Percentiles rank a stretch among this genome's conserved stretches.
These are phyloP conservation scores for Oreocharis arfaki DNA, from an alignment of 2,113 vertebrate species.

Conservation along the genomic window DNA sequence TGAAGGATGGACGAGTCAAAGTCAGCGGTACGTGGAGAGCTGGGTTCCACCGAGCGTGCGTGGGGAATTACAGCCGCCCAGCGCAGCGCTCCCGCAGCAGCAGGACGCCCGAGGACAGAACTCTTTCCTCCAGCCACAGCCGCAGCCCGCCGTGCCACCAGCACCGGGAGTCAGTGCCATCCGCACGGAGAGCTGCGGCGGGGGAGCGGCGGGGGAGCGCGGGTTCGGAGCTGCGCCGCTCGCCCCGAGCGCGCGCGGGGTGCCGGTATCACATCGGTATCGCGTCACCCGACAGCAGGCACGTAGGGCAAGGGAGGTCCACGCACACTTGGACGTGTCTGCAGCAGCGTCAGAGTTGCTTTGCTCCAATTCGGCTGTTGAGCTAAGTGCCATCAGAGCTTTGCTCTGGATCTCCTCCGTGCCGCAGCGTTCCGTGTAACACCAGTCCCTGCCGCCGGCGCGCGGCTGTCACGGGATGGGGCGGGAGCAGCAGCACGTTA, in stretches of 20 bases:
- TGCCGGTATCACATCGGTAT: accelerated
- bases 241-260: neutral
- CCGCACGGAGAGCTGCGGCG: accelerated
- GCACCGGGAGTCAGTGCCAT: accelerated
- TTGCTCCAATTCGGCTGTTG: neutral
- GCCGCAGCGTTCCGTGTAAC: neutral
- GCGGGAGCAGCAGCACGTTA: accelerated
- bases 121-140: neutral
- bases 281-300: too few species aligned
- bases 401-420: neutral
- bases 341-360: neutral
- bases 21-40: accelerated
- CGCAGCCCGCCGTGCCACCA: neutral
- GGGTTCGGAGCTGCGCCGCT: accelerated
- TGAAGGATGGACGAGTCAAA: accelerated
- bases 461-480: accelerated
- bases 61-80: accelerated
- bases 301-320: neutral
- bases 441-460: accelerated
- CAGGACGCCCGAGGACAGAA: accelerated
- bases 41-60: accelerated
- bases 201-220: accelerated
- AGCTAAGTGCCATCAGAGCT: neutral
- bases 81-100: neutral
- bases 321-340: accelerated